Evolutionary conservation across 2,113 vertebrate genomes (phyloP).

Genomic region (Odontesthes bonariensis): DNA sequence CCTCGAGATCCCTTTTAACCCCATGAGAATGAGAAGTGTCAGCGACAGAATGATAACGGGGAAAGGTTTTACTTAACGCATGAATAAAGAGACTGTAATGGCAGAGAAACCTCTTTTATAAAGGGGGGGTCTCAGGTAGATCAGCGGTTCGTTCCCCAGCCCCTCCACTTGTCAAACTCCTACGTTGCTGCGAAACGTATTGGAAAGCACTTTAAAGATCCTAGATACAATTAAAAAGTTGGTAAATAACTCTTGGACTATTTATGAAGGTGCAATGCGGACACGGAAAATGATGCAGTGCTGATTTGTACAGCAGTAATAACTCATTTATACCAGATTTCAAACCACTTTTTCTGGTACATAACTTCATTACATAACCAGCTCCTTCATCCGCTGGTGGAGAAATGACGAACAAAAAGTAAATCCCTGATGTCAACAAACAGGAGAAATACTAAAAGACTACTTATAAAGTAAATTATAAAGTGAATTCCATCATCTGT

Average conservation of each 20-base stretch:
- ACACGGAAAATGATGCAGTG: neutral
- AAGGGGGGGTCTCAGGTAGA: neutral
- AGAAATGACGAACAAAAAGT: too few relatives aligned
- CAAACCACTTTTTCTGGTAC: neutral
- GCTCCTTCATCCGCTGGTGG: neutral
- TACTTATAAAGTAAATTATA: too few relatives aligned
- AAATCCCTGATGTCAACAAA: too few relatives aligned
- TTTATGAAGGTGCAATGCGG: neutral
- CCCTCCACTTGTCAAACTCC: neutral
- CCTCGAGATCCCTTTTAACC: conserved; percentile 10
- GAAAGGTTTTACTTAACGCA: conserved; percentile 1
- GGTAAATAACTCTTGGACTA: neutral
- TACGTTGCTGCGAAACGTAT: neutral
- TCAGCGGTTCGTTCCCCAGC: neutral
- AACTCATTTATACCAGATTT: too few relatives aligned
- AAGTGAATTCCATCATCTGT: too few relatives aligned
- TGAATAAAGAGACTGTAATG: neutral
- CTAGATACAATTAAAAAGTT: too few relatives aligned
- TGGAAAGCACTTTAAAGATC: too few relatives aligned
- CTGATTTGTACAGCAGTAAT: neutral
- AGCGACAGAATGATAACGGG: conserved; percentile 14
- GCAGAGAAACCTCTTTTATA: neutral
- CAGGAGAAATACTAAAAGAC: too few relatives aligned
- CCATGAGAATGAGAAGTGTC: neutral
- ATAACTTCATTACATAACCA: neutral